A percentile compares a stretch with the other conserved stretches of the same genome.
Evolutionary conservation across 2,797 vertebrate species (phyloP).

Genomic region (Onychomys arenicola): DNA sequence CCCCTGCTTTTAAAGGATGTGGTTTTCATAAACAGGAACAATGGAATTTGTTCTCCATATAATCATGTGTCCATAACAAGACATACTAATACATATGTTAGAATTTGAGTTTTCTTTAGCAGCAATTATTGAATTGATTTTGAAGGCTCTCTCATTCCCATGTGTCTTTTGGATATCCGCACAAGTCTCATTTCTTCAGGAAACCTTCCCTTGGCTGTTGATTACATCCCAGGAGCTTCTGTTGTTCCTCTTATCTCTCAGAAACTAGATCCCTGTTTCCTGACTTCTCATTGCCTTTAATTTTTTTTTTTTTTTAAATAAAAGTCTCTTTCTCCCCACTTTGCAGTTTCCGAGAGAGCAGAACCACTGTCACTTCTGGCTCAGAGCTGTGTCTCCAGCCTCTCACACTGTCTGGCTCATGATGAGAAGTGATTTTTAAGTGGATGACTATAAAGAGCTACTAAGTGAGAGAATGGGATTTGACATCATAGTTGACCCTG

Average conservation of each 20-base stretch:
- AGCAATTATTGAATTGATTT: not conserved
- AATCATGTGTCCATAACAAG: not conserved
- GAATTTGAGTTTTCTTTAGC: slow-evolving; percentile 4
- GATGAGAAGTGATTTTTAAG: slow-evolving; percentile 39
- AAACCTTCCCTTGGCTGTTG: not conserved
- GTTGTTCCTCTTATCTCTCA: not conserved
- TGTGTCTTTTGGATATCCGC: not conserved
- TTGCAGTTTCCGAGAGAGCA: not conserved
- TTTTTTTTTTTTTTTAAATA: not conserved
- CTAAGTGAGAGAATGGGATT: not conserved
- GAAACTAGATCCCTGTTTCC: not conserved
- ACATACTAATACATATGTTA: not conserved
- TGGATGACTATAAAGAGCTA: slow-evolving; percentile 21
- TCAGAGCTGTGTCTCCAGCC: not conserved
- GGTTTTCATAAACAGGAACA: not conserved
- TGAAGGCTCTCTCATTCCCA: not conserved
- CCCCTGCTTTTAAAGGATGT: not conserved
- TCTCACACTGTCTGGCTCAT: not conserved
- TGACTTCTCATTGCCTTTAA: not conserved
- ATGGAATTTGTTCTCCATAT: not conserved
- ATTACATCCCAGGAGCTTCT: not conserved
- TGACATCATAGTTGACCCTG: slow-evolving; percentile 33
- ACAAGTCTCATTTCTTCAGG: not conserved
- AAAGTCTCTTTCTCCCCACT: not conserved
- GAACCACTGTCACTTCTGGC: not conserved